Evolutionary conservation across 2,888 invertebrate species (phyloP).

Genomic region (Neria commutata): DNA sequence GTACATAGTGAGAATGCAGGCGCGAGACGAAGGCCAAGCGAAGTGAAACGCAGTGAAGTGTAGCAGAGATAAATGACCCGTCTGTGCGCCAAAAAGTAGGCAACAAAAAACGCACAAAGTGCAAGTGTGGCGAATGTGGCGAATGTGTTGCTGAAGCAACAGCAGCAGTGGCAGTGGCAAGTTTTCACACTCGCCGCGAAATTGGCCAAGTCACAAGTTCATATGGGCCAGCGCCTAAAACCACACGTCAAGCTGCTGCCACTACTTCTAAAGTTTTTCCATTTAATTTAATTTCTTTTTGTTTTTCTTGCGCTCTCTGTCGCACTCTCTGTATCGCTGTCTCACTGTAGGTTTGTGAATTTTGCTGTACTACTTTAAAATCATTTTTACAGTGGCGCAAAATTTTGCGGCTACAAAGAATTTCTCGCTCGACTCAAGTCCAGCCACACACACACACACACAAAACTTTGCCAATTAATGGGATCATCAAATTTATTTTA

Average conservation of each 20-base stretch:
- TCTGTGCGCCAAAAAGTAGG: not conserved
- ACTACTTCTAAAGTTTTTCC: not conserved
- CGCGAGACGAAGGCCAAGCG: no score
- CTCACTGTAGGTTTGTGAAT: no score
- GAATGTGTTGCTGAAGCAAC: not conserved
- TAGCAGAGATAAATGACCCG: not conserved
- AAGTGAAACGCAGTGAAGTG: not conserved
- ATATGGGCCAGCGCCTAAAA: no score
- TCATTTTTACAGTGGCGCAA: not conserved
- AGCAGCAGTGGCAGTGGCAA: no score
- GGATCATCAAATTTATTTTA: constrained; percentile 50
- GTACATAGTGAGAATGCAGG: no score
- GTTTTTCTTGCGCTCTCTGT: no score
- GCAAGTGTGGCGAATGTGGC: not conserved
- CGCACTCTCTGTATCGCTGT: no score
- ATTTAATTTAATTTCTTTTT: not conserved
- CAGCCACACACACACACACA: no score
- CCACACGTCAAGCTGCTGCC: no score
- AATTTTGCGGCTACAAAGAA: not conserved
- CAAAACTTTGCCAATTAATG: constrained; percentile 54
- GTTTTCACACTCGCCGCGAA: not conserved
- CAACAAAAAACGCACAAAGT: not conserved
- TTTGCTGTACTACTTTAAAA: not conserved
- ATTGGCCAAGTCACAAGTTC: not conserved
- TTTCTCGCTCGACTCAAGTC: constrained; percentile 2